Evolutionary conservation across 1,140 invertebrate species (phyloP).

Genomic region (Planococcus citri): DNA sequence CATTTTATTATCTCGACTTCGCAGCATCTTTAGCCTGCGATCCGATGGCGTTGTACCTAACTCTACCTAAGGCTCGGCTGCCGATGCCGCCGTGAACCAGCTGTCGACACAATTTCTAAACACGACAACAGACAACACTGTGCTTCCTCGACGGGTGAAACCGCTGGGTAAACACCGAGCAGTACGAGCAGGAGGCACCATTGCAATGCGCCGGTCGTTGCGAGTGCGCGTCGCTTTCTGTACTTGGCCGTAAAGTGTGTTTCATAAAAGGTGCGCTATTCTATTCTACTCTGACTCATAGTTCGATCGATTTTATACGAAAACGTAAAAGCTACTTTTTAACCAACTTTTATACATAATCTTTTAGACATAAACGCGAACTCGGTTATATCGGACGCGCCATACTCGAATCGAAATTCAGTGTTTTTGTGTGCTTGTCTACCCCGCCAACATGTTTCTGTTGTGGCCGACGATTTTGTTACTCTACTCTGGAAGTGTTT

Average conservation of each 20-base stretch:
- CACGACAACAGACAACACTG: neutral
- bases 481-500: neutral
- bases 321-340: conserved; percentile 3
- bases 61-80: too few species aligned
- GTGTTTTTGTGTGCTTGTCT: neutral
- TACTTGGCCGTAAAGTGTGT: neutral
- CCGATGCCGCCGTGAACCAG: neutral
- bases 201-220: conserved; percentile 5
- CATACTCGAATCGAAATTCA: neutral
- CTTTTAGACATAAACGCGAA: conserved; percentile 2
- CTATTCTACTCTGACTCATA: neutral
- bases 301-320: conserved; percentile 6
- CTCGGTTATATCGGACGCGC: neutral
- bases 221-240: conserved; percentile 1
- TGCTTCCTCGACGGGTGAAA: neutral
- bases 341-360: neutral
- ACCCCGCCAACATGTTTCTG: neutral
- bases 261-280: neutral
- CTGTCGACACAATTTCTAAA: neutral
- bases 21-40: too few species aligned
- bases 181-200: neutral
- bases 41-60: too few species aligned
- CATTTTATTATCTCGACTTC: too few species aligned
- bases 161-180: neutral
- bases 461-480: neutral